Base-by-base conservation (phyloP, 2,797 vertebrate genomes). In the Coilia nasus region DNA sequence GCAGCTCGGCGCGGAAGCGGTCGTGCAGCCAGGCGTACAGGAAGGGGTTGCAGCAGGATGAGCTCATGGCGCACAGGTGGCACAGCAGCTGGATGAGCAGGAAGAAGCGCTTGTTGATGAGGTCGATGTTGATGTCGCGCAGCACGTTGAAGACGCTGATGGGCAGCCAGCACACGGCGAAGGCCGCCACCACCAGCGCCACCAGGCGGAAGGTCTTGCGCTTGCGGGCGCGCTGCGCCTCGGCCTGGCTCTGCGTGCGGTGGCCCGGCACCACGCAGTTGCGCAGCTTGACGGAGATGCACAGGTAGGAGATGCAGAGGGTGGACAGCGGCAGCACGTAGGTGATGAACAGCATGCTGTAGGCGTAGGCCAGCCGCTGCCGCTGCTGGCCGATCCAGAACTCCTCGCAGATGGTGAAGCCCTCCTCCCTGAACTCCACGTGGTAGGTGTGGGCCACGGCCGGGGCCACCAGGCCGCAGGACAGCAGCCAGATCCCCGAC, bases 61-160 rank as follows among this genome's bases (percentile, higher is more conserved):
- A 97, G 90, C 96, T 97, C 97, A 97, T 97, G 11, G 96, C 97
- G 0, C 96, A 96, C 91, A 97, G 94, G 91, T 97, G 97, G 85
- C 97, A 97, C 50, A 97, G 92, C 87, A 97, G 92, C 93, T 97
- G 97, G 81, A 97, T 96, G 83, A 97, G 95, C 88, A 97, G 92
- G 83, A 97, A 97, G 90, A 96, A 97, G 62, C 92, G 94, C 92
- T 97, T 97, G 86, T 97, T 93, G 6, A 97, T 97, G 86, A 97
- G 92, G 86, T 93, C 91, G 10, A 97, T 97, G 92, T 97, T 94
- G 60, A 97, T 96, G 89, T 97, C 97, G 0, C 97, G 95, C 60
- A 97, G 93, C 81, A 97, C 93, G 82, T 97, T 97, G 90, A 97
- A 97, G 78, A 97, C 96, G 0, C 96, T 97, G 87, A 97, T 96